Conservation (phyloP, 1,140 invertebrate genomes). For the Aphaenogaster floridana region DNA sequence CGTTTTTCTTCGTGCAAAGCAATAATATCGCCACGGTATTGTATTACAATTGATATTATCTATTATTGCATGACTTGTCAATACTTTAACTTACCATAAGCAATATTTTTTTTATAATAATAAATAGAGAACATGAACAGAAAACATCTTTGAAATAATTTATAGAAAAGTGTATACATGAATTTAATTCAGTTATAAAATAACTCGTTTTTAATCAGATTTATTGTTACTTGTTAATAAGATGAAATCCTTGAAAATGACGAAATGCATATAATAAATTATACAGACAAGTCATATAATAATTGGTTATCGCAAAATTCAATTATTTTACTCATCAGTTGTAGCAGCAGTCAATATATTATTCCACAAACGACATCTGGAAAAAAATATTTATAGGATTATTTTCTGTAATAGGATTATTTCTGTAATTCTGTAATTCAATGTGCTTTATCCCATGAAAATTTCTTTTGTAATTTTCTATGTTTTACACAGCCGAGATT, state of each 20-base stretch:
- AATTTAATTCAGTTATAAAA: not conserved
- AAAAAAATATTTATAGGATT: no score
- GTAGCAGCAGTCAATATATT: no score
- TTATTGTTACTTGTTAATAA: not conserved
- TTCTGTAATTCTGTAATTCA: no score
- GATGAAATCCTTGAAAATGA: not conserved
- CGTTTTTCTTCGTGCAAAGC: conserved; percentile 72
- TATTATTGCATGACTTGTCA: not conserved
- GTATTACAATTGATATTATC: not conserved
- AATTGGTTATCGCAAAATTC: not conserved
- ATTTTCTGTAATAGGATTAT: no score
- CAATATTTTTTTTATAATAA: not conserved
- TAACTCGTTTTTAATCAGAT: not conserved
- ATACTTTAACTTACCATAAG: not conserved
- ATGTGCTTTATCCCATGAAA: no score
- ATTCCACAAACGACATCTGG: no score
- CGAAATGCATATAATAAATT: not conserved
- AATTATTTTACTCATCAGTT: conserved; percentile 8
- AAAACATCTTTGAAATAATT: not conserved
- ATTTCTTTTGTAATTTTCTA: no score
- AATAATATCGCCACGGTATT: not conserved
- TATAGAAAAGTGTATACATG: not conserved
- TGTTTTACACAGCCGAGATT: no score
- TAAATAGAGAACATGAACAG: not conserved
- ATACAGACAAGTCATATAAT: not conserved